phyloP scores from a whole-genome alignment of 2,113 vertebrate genomes.

The Aepyceros melampus region DNA sequence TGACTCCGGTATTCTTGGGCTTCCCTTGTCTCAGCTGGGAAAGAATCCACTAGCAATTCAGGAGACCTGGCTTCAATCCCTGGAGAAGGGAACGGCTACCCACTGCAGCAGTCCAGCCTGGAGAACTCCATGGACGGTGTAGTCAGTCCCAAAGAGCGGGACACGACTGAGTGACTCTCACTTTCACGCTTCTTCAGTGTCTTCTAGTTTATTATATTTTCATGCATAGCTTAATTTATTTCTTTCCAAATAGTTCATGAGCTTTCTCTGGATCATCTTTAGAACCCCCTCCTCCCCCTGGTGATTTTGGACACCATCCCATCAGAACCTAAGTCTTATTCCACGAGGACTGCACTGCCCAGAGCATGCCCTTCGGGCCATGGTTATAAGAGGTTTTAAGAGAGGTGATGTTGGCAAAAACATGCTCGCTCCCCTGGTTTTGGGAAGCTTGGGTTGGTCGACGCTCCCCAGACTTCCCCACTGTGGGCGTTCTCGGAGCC shows the following conservation, averaged over 20 bases:
- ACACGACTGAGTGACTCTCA: background rate
- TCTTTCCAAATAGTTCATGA: background rate
- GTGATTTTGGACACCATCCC: no score
- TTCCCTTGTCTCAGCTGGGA: background rate
- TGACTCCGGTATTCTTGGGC: background rate
- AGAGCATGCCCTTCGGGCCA: background rate
- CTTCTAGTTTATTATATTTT: background rate
- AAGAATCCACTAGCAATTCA: background rate
- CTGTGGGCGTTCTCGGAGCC: accelerated
- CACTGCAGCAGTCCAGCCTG: background rate
- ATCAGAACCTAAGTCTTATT: background rate
- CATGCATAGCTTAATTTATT: background rate
- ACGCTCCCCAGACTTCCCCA: accelerated
- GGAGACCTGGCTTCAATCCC: background rate
- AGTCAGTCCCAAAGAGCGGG: background rate
- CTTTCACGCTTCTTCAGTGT: background rate
- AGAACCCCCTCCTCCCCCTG: background rate
- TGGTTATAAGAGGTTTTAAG: background rate
- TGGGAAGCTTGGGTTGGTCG: no score
- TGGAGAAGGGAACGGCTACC: background rate
- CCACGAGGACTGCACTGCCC: background rate
- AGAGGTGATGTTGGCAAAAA: background rate
- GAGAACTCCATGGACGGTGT: accelerated
- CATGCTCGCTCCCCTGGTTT: background rate
- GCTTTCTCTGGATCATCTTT: background rate